Evolutionary conservation across 2,888 invertebrate species (phyloP).

Genomic region (Cenopis cana): DNA sequence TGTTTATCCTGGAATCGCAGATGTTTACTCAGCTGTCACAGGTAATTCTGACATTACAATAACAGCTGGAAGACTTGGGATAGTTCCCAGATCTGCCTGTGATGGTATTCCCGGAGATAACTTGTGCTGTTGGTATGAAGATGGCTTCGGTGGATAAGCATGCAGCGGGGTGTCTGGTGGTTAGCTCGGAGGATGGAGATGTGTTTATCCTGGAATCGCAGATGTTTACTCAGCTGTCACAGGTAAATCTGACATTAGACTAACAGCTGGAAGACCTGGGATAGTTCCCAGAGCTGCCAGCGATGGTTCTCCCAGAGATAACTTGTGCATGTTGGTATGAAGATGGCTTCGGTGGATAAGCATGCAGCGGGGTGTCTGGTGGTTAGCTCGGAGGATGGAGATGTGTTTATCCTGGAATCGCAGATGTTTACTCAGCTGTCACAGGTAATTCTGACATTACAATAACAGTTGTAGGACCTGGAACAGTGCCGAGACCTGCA

Average conservation of each 20-base stretch:
- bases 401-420: slow-evolving; percentile 94
- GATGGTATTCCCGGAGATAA: slow-evolving; percentile 86
- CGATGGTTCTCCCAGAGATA: slow-evolving; percentile 84
- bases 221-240: slow-evolving; percentile 91
- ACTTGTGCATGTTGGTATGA: slow-evolving; percentile 91
- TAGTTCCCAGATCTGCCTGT: slow-evolving; percentile 59
- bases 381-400: slow-evolving; percentile 94
- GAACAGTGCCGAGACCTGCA: slow-evolving; percentile 63
- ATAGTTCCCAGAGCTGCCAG: slow-evolving; percentile 59
- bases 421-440: slow-evolving; percentile 93
- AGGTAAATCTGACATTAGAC: slow-evolving; percentile 53
- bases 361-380: slow-evolving; percentile 93
- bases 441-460: slow-evolving; percentile 43
- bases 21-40: slow-evolving; percentile 91
- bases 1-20: slow-evolving; percentile 95
- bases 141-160: slow-evolving; percentile 90
- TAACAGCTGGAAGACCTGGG: slow-evolving; percentile 77
- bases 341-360: slow-evolving; percentile 90
- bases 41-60: slow-evolving; percentile 54
- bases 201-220: slow-evolving; percentile 95
- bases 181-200: slow-evolving; percentile 95
- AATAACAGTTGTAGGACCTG: slow-evolving; percentile 79
- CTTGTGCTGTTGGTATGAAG: slow-evolving; percentile 90
- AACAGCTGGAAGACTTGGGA: slow-evolving; percentile 79
- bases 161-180: slow-evolving; percentile 92